Evolutionary conservation across 2,888 invertebrate genomes (phyloP).

Genomic region (Metallyticus violacea): DNA sequence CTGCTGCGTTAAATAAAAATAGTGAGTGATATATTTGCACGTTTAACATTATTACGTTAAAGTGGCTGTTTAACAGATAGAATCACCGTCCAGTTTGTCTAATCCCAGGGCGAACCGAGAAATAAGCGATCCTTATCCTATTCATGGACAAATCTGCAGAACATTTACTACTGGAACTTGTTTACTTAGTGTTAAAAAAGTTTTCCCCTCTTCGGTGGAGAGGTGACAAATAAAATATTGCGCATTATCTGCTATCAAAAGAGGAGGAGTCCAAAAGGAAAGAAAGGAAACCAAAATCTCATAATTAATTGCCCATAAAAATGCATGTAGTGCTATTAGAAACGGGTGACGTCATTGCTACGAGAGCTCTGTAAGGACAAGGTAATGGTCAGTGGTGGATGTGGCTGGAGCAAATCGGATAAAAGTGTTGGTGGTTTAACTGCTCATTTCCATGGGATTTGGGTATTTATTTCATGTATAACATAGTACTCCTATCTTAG

Average conservation of each 20-base stretch:
- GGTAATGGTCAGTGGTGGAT: not conserved
- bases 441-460: too few species aligned
- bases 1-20: not conserved
- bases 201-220: not conserved
- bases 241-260: not conserved
- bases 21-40: not conserved
- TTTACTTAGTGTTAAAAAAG: not conserved
- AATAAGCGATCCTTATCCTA: not conserved
- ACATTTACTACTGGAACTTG: not conserved
- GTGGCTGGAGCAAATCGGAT: not conserved
- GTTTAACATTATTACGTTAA: not conserved
- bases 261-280: not conserved
- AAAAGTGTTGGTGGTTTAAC: too few species aligned
- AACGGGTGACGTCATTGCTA: not conserved
- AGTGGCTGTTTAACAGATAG: not conserved
- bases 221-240: not conserved
- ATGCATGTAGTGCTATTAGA: not conserved
- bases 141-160: not conserved
- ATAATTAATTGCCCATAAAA: not conserved
- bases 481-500: too few species aligned
- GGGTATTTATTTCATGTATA: too few species aligned
- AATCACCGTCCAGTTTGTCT: not conserved
- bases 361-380: not conserved
- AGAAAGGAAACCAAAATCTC: not conserved
- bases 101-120: too few species aligned